phyloP scores from a whole-genome alignment of 2,797 vertebrate genomes.

The Clarias laeviceps region DNA sequence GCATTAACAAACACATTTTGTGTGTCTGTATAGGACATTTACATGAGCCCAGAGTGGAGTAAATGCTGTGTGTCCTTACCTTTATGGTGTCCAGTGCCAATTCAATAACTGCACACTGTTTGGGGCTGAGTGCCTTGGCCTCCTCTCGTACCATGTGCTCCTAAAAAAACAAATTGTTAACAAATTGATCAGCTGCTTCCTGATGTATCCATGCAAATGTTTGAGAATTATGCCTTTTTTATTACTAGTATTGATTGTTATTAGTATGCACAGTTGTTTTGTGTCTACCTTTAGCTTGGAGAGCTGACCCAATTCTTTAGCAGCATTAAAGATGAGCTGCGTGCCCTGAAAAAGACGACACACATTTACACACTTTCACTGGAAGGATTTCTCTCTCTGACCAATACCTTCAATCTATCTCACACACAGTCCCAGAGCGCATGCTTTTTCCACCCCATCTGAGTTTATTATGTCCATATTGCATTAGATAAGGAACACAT shows the following conservation, averaged over 20 bases:
- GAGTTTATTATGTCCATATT: background rate
- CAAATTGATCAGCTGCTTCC: background rate
- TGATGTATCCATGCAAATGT: background rate
- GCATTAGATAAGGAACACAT: conserved; percentile 8
- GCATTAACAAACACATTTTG: too few relatives aligned
- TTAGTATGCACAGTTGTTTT: background rate
- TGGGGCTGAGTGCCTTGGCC: conserved; percentile 91
- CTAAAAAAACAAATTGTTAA: conserved; percentile 65
- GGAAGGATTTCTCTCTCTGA: background rate
- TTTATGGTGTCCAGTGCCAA: conserved; percentile 96
- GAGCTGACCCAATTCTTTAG: conserved; percentile 94
- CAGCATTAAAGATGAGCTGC: conserved; percentile 97
- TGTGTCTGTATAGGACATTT: too few relatives aligned
- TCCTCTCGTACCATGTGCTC: conserved; percentile 98
- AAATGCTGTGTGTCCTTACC: conserved; percentile 66
- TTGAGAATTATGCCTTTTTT: background rate
- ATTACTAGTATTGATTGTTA: background rate
- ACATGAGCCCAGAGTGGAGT: too few relatives aligned
- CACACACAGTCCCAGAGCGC: background rate
- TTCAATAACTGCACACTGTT: conserved; percentile 95
- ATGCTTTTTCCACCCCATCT: background rate
- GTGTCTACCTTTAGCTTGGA: conserved; percentile 91
- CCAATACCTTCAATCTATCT: background rate
- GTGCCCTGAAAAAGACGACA: conserved; percentile 80
- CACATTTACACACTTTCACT: background rate